Evolutionary conservation across 1,140 invertebrate genomes (phyloP).

Genomic region (Apocrypta bakeri): DNA sequence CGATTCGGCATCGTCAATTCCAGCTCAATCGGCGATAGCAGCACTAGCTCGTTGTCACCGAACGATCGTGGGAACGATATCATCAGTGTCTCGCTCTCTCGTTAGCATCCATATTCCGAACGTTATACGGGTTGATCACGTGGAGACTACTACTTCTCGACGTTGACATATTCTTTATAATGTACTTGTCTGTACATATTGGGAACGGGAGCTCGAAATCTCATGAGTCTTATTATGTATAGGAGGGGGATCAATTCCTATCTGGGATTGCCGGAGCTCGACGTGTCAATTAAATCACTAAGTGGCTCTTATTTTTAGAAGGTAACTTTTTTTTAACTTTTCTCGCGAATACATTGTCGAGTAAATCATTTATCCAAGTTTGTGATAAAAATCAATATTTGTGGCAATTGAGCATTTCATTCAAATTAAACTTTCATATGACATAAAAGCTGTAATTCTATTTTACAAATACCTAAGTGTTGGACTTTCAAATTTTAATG

Average conservation of each 20-base stretch:
- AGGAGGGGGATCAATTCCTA: not conserved
- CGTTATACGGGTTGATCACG: too few species aligned
- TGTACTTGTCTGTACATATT: too few species aligned
- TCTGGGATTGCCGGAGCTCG: not conserved
- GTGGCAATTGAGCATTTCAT: too few species aligned
- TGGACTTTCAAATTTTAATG: too few species aligned
- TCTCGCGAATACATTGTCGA: not conserved
- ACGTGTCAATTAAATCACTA: not conserved
- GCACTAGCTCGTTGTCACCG: not conserved
- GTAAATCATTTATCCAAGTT: too few species aligned
- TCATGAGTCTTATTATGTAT: not conserved
- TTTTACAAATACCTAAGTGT: too few species aligned
- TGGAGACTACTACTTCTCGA: too few species aligned
- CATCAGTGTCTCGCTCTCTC: not conserved
- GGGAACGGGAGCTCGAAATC: not conserved
- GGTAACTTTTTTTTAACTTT: not conserved
- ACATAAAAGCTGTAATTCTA: too few species aligned
- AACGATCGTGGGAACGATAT: slow-evolving; percentile 5
- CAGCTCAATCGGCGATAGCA: not conserved
- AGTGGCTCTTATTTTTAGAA: not conserved
- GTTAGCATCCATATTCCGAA: not conserved
- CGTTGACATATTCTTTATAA: too few species aligned
- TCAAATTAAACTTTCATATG: too few species aligned
- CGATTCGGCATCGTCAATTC: not conserved
- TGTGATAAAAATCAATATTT: too few species aligned